Base-by-base conservation (phyloP, 2,888 invertebrate species). In the Uropetala carovei region DNA sequence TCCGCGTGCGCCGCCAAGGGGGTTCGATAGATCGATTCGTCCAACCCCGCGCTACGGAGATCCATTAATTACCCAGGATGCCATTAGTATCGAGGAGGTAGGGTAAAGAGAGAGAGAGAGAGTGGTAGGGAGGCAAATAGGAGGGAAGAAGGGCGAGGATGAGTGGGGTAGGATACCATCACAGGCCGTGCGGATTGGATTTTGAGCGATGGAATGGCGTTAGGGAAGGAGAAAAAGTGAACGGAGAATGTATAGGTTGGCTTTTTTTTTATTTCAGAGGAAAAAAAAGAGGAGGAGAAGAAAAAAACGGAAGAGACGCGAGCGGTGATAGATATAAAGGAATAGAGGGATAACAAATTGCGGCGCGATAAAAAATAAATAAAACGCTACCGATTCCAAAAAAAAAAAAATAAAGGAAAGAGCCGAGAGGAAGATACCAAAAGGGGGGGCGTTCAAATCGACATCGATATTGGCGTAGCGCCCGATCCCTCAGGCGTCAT, bases 401-500 rank as follows among this genome's bases (percentile, higher is more conserved):
- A 43, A 43, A 43, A 43, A 43, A 43, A n/a, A n/a, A n/a, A n/a
- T n/a, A n/a, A n/a, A n/a, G n/a, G n/a, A n/a, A n/a, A n/a, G 3
- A 27, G 27, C 22, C 7, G 60, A 10, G 68, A n/a, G 68, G 22
- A 22, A 75, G 75, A 75, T 75, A 22, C 27, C 75, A 27, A n/a
- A n/a, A 10, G 68, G n/a, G 68, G 68, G 10, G 68, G 68, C 68
- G 68, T 68, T 68, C 68, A 68, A 68, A 68, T 68, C 68, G n/a
- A 68, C 68, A 68, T 68, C 68, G 22, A 68, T 68, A 68, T 68
- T 68, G 68, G 68, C 68, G 68, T 18, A 68, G 22, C 68, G 68
- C 68, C 68, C 68, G 68, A 68, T 68, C 68, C 68, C 68, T 75
- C 27, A 27, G 75, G 75, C 75, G 75, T 75, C 75, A 75, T 75